A percentile compares a stretch with the other conserved stretches of the same genome.
phyloP scores from a whole-genome alignment of 2,888 invertebrate species.

The Nipponacmea schrenckii region DNA sequence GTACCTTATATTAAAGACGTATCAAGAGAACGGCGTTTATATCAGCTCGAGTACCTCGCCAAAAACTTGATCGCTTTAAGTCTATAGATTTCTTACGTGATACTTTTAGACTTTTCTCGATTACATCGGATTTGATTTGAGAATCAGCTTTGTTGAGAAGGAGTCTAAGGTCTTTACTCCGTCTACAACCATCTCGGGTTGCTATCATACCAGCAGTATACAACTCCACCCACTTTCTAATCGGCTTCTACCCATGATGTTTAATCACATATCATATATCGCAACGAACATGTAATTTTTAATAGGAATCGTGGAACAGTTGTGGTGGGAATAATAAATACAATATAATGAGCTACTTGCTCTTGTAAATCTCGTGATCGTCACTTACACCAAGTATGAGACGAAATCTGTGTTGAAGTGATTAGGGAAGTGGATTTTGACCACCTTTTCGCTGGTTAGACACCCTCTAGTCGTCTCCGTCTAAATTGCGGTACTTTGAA shows the following conservation, averaged over 20 bases:
- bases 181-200: constrained; percentile 10
- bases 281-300: constrained; percentile 15
- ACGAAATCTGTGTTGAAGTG: constrained; percentile 11
- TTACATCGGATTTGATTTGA: constrained; percentile 17
- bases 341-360: constrained; percentile 16
- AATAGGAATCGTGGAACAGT: constrained; percentile 1
- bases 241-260: background rate
- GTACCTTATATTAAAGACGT: background rate
- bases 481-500: constrained; percentile 23
- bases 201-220: constrained; percentile 8
- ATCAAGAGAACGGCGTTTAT: background rate
- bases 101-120: constrained; percentile 14
- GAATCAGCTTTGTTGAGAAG: constrained; percentile 14
- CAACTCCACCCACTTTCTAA: constrained; percentile 19
- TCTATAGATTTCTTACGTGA: constrained; percentile 19
- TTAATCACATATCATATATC: constrained; percentile 16
- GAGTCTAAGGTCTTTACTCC: constrained; percentile 16
- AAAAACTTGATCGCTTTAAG: constrained; percentile 15
- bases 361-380: background rate
- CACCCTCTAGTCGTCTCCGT: constrained; percentile 7
- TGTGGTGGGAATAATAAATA: constrained; percentile 18
- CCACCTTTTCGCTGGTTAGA: constrained; percentile 7
- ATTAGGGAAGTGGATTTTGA: constrained; percentile 15
- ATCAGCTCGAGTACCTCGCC: constrained; percentile 11
- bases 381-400: constrained; percentile 12